Evolutionary conservation across 1,140 invertebrate species (phyloP).

Genomic region (Caenorhabditis remanei): DNA sequence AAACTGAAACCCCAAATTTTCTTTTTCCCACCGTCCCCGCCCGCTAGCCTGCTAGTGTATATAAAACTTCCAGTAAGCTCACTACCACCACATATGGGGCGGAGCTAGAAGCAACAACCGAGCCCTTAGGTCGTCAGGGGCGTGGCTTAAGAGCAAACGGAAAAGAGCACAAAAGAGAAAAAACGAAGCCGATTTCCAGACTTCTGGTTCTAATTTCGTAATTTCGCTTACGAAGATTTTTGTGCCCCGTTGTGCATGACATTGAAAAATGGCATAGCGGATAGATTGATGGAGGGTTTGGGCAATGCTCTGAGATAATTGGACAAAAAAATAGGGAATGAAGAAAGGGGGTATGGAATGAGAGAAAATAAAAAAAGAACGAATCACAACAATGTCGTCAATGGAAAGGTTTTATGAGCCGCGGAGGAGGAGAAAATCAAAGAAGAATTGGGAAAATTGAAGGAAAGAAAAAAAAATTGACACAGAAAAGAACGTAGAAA

Average conservation of each 20-base stretch:
- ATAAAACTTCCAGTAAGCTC: not conserved
- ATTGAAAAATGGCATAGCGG: conserved; percentile 51
- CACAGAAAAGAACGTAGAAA: not conserved
- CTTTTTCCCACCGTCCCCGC: too few relatives aligned
- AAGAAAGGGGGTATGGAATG: not conserved
- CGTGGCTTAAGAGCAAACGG: not conserved
- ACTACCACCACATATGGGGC: not conserved
- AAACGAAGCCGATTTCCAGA: not conserved
- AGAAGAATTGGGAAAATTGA: too few relatives aligned
- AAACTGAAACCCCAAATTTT: too few relatives aligned
- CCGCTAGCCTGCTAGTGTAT: too few relatives aligned
- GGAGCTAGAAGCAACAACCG: not conserved
- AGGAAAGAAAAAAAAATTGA: too few relatives aligned
- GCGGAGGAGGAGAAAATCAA: conserved; percentile 14
- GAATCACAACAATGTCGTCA: conserved; percentile 51
- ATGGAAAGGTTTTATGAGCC: conserved; percentile 32
- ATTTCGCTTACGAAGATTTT: conserved; percentile 8
- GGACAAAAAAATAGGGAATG: not conserved
- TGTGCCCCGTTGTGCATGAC: conserved; percentile 15
- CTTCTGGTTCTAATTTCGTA: conserved; percentile 12
- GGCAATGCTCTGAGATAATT: conserved; percentile 24
- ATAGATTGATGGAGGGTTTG: conserved; percentile 35
- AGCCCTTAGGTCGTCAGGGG: conserved; percentile 4
- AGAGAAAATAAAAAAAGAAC: conserved; percentile 10
- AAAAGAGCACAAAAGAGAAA: not conserved